Evolutionary conservation across 2,113 vertebrate genomes (phyloP).

Genomic region (Rafetus swinhoei): DNA sequence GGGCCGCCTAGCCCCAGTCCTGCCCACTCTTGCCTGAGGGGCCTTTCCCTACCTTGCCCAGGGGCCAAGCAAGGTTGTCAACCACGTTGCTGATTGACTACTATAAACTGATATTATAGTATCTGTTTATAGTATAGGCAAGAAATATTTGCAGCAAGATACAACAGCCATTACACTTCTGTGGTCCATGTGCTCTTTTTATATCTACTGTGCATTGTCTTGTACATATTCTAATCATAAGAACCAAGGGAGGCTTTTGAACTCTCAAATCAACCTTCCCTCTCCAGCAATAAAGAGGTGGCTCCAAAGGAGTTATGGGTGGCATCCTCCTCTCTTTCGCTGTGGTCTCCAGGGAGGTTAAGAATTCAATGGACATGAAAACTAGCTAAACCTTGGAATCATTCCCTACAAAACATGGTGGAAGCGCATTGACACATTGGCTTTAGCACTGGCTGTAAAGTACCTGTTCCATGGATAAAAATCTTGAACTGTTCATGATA

Average conservation of each 20-base stretch:
- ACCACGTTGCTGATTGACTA: neutral
- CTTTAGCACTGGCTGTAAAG: neutral
- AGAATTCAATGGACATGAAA: neutral
- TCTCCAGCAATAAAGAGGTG: neutral
- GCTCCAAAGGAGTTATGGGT: neutral
- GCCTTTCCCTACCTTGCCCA: too few species aligned
- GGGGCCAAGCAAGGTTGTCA: too few species aligned
- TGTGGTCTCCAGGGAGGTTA: neutral
- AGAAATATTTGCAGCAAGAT: slow-evolving; percentile 8
- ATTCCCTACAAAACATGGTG: neutral
- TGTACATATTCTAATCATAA: neutral
- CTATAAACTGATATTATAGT: slow-evolving; percentile 29
- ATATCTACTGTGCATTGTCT: slow-evolving; percentile 31
- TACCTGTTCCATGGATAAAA: neutral
- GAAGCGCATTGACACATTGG: neutral
- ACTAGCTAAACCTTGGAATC: neutral
- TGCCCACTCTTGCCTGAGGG: too few species aligned
- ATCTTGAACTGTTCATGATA: neutral
- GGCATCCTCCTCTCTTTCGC: neutral
- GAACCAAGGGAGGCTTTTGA: neutral
- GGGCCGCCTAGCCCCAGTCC: too few species aligned
- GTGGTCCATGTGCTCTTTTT: slow-evolving; percentile 8
- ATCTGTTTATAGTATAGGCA: too few species aligned
- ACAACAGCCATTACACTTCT: slow-evolving; percentile 11
- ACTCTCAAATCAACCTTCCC: slow-evolving; percentile 5